Conservation (phyloP, 2,797 vertebrate genomes). For the Alauda arvensis region DNA sequence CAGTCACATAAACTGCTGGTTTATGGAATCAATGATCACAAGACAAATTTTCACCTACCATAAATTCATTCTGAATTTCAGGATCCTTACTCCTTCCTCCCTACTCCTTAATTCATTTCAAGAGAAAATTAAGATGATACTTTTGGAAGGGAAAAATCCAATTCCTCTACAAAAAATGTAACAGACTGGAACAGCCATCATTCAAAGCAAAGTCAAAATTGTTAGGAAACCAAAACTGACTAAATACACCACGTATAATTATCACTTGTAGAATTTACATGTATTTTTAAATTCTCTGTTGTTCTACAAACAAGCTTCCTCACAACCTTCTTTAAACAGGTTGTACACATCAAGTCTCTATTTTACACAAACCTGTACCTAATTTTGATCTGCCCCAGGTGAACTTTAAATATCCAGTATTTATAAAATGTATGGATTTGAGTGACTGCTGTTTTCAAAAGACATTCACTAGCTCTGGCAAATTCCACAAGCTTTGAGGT, state of each 20-base stretch:
- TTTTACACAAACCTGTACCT: background rate
- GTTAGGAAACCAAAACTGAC: background rate
- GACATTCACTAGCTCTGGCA: background rate
- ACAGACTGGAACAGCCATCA: background rate
- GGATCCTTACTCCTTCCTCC: background rate
- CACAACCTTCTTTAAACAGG: background rate
- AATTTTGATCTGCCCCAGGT: background rate
- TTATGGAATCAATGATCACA: background rate
- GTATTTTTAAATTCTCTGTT: background rate
- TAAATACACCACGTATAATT: background rate
- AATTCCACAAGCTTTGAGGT: background rate
- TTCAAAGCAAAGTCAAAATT: background rate
- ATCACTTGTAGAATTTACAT: background rate
- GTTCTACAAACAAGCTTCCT: background rate
- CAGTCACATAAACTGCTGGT: background rate
- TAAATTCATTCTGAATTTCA: background rate
- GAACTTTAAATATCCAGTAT: background rate
- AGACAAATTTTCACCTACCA: background rate
- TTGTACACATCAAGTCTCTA: background rate
- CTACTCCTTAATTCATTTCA: background rate
- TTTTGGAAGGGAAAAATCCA: background rate
- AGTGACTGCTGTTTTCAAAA: background rate
- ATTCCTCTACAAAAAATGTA: background rate
- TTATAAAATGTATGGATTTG: background rate
- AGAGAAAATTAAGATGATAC: background rate